Evolutionary conservation across 2,888 invertebrate genomes (phyloP).

Genomic region (Chaetoderma sp.): DNA sequence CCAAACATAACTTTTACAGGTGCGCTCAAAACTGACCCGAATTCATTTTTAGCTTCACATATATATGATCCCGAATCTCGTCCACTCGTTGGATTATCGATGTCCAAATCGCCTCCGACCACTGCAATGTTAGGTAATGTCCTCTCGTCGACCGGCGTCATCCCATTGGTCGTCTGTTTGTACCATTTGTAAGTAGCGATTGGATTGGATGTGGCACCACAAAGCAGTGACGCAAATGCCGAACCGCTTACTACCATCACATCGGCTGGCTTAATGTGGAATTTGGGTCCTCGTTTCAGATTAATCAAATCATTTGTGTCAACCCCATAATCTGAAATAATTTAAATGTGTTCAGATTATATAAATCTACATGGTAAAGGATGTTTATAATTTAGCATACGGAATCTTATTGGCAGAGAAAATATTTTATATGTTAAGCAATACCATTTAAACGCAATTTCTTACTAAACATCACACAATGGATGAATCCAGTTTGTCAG

Average conservation of each 20-base stretch:
- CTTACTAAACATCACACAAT: no score
- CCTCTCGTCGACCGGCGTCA: constrained; percentile 26
- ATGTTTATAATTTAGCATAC: no score
- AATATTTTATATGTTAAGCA: no score
- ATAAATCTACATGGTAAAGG: no score
- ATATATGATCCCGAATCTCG: constrained; percentile 89
- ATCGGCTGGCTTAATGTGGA: constrained; percentile 81
- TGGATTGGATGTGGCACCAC: constrained; percentile 79
- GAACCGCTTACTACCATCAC: constrained; percentile 54
- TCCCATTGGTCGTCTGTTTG: constrained; percentile 65
- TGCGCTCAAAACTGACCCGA: constrained; percentile 89
- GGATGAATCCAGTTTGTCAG: no score
- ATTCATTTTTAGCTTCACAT: constrained; percentile 90
- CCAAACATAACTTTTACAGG: constrained; percentile 90
- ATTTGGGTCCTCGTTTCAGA: constrained; percentile 89
- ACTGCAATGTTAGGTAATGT: constrained; percentile 92
- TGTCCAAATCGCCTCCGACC: constrained; percentile 92
- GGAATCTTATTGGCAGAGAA: no score
- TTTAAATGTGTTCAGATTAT: no score
- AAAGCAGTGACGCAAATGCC: constrained; percentile 55
- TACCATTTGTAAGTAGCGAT: constrained; percentile 92
- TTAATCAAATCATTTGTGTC: constrained; percentile 78
- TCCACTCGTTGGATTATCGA: constrained; percentile 82
- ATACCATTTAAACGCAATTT: no score
- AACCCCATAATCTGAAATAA: constrained; percentile 47